Conservation (phyloP, 1,140 invertebrate genomes). For the Trichonephila inaurata region DNA sequence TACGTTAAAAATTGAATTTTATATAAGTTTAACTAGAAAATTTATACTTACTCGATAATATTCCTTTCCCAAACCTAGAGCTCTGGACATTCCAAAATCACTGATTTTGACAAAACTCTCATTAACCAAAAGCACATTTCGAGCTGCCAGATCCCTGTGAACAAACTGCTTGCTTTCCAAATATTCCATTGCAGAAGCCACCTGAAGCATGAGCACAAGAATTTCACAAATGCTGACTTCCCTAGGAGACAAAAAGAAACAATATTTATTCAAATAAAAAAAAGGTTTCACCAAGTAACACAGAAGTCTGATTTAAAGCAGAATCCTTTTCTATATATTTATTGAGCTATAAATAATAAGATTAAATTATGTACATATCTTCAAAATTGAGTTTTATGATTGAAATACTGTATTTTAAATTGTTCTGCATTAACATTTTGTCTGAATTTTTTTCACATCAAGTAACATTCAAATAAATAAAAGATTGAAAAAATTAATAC, state of each 20-base stretch:
- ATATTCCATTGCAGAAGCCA: constrained; percentile 82
- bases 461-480: no score
- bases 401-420: no score
- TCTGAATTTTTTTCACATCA: no score
- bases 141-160: constrained; percentile 80
- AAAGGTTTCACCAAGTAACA: no score
- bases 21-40: not conserved
- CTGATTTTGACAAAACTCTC: constrained; percentile 79
- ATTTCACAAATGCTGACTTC: constrained; percentile 77
- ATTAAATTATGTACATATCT: not conserved
- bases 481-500: no score
- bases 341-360: not conserved
- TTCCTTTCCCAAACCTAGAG: constrained; percentile 79
- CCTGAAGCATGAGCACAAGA: constrained; percentile 80
- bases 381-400: no score
- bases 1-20: no score
- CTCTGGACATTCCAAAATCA: constrained; percentile 79
- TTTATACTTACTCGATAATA: constrained; percentile 78
- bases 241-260: constrained; percentile 51
- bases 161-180: constrained; percentile 82
- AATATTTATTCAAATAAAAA: not conserved
- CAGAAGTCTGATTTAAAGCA: no score
- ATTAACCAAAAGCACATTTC: constrained; percentile 82
- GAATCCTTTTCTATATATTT: no score
- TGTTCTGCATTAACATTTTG: no score